Evolutionary conservation across 2,888 invertebrate genomes (phyloP), one percentile per base, ranked within the genome.

Genomic region (Thera britannica): DNA sequence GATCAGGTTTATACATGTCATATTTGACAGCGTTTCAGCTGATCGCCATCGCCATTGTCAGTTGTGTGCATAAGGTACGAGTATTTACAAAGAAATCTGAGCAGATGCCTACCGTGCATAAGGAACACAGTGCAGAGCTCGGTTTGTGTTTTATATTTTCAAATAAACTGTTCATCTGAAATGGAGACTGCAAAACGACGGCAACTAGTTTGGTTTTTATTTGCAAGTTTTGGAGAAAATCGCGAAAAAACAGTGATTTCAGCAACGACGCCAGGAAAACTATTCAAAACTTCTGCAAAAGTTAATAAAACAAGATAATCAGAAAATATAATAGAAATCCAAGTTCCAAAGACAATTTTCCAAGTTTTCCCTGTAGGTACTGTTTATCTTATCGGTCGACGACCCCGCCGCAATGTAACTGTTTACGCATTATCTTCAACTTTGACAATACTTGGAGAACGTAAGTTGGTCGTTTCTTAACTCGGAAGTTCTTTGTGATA

Each of bases 311-410:
- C 57, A 67, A 59, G 11, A 62, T 60, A 60, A 67, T 65, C 58
- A 54, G 58, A 68, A 70, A 67, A 66, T 65, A 12, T 72, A 70
- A 72, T 68, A 70, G 58, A 60, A 62, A 48, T 57, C 55, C 49
- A 56, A 73, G 65, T 73, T 73, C n/a, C 46, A 62, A 65, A 71
- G 65, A 71, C 69, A 73, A 73, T 73, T 69, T 71, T 41, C 70
- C 48, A 62, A 72, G 65, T 62, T 68, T 62, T 38, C 9, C 57
- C 57, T 62, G 52, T 67, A 38, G 38, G 38, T 46, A 52, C 34
- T 73, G 69, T 73, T 70, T 71, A 66, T 65, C 64, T 71, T 71
- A 71, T 68, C 69, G 73, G 70, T 64, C 71, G 60, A 38, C 41
- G 66, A 71, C 69, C 71, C 57, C 65, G 49, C 58, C 54, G 9